phyloP scores from a whole-genome alignment of 2,113 vertebrate genomes.

The Gallinago media region DNA sequence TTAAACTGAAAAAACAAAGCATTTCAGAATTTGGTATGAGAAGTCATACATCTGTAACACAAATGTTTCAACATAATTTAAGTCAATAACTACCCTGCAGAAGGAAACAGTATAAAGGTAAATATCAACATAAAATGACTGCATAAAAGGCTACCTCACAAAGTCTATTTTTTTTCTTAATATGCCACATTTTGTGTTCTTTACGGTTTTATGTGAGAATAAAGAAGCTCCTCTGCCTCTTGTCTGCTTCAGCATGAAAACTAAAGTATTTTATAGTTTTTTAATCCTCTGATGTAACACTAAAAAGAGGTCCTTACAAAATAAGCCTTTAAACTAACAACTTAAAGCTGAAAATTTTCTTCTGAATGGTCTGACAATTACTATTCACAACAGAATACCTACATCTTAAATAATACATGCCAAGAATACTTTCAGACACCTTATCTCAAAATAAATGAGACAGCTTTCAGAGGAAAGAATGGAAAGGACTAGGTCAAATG shows the following conservation, averaged over 20 bases:
- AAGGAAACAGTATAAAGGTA: not conserved
- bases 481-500: not conserved
- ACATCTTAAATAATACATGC: not conserved
- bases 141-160: not conserved
- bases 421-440: not conserved
- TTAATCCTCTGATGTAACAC: not conserved
- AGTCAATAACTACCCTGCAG: not conserved
- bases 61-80: not conserved
- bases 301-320: not conserved
- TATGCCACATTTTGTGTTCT: not conserved
- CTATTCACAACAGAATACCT: not conserved
- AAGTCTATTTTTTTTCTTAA: not conserved
- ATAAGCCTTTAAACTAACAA: not conserved
- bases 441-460: not conserved
- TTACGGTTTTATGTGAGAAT: not conserved
- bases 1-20: not conserved
- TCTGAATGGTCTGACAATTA: not conserved
- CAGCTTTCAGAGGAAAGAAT: not conserved
- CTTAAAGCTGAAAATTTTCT: not conserved
- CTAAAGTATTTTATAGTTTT: not conserved
- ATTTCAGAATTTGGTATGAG: not conserved
- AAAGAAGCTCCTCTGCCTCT: not conserved
- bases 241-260: not conserved
- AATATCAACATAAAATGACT: not conserved
- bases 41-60: not conserved